Evolutionary conservation across 2,113 vertebrate genomes (phyloP).

Genomic region (Bufo bufo): DNA sequence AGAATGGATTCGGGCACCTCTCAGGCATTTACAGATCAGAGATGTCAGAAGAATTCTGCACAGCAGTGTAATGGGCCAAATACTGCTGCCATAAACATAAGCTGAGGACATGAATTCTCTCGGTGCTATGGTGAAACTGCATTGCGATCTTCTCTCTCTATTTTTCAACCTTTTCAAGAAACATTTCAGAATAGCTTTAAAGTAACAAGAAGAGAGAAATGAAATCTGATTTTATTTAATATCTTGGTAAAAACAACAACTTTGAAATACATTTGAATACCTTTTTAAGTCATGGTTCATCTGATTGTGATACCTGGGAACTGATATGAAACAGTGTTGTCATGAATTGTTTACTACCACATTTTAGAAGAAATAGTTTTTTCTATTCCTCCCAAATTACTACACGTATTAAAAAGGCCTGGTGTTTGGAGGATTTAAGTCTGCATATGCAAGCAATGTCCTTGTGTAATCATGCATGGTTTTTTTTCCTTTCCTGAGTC

Average conservation of each 20-base stretch:
- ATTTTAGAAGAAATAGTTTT: background rate
- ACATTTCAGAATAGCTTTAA: conserved; percentile 55
- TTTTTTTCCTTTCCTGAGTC: conserved; percentile 6
- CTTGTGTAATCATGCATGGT: conserved; percentile 42
- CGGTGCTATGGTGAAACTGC: conserved; percentile 46
- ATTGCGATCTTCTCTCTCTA: conserved; percentile 34
- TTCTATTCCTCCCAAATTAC: background rate
- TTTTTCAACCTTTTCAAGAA: conserved; percentile 42
- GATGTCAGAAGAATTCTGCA: background rate
- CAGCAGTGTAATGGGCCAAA: conserved; percentile 12
- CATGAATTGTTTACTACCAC: conserved; percentile 18
- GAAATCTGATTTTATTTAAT: conserved; percentile 69
- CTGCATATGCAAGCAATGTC: background rate
- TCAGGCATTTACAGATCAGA: conserved; percentile 6
- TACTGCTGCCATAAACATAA: background rate
- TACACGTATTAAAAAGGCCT: conserved; percentile 1
- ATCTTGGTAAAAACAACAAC: conserved; percentile 68
- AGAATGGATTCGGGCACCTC: background rate
- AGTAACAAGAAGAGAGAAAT: conserved; percentile 53
- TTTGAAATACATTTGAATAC: conserved; percentile 56
- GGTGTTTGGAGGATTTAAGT: conserved; percentile 12
- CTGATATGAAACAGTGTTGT: conserved; percentile 23
- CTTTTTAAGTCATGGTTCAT: conserved; percentile 37
- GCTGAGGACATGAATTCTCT: conserved; percentile 1
- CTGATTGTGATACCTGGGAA: conserved; percentile 1